Percentiles rank a stretch among this genome's conserved stretches.
These are phyloP conservation scores for Protobothrops mucrosquamatus DNA, from an alignment of 2,113 vertebrate genomes.

Conservation along the genomic window DNA sequence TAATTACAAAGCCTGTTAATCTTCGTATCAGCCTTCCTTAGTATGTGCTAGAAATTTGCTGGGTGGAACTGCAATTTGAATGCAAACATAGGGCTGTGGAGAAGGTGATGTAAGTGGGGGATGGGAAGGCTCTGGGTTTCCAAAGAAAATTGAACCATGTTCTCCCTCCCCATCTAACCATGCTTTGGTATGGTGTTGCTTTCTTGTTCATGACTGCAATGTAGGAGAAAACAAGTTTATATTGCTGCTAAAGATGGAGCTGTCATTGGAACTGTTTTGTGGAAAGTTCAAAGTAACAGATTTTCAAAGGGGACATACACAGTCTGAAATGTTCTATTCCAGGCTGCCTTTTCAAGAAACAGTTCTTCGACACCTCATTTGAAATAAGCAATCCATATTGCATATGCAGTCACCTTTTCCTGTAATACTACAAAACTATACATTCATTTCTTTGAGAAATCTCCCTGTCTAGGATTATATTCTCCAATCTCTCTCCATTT, in stretches of 20 bases:
- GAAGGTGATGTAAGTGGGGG: slow-evolving; percentile 27
- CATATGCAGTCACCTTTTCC: not conserved
- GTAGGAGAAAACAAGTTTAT: slow-evolving; percentile 51
- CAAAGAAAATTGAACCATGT: slow-evolving; percentile 15
- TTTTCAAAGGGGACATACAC: not conserved
- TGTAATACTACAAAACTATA: not conserved
- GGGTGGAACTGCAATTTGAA: slow-evolving; percentile 57
- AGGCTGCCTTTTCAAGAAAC: not conserved
- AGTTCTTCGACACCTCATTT: not conserved
- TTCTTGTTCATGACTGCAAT: slow-evolving; percentile 57
- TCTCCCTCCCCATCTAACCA: not conserved
- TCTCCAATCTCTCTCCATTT: not conserved
- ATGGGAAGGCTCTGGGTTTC: slow-evolving; percentile 16
- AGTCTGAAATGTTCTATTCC: not conserved
- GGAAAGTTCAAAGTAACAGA: not conserved
- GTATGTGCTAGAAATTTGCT: slow-evolving; percentile 53
- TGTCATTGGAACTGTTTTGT: slow-evolving; percentile 30
- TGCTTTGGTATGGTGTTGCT: not conserved
- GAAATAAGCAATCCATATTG: not conserved
- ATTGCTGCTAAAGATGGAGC: slow-evolving; percentile 38
- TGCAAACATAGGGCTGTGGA: slow-evolving; percentile 29
- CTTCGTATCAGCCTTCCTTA: slow-evolving; percentile 63
- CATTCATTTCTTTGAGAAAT: not conserved
- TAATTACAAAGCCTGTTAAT: slow-evolving; percentile 61
- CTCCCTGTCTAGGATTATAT: not conserved